Evolutionary conservation across 2,797 vertebrate species (phyloP), one percentile per base, ranked within the genome.

Genomic region (Spondyliosoma cantharus): DNA sequence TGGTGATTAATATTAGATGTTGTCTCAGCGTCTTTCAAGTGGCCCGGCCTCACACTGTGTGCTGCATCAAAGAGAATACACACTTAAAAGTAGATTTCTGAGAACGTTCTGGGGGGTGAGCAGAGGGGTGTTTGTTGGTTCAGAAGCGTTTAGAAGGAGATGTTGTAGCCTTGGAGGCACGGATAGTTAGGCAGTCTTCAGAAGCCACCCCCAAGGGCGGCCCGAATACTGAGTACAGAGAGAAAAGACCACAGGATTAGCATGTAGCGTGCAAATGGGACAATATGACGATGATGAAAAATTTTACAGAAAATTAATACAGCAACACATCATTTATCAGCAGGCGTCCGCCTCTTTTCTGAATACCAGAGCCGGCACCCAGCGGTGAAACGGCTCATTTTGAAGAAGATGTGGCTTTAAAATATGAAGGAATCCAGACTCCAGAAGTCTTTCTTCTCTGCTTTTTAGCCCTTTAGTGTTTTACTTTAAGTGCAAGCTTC

Each of bases 21-120:
- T 68, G 79, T 90, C 91, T 92, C 92, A 76, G 92, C 89, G 88
- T 80, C 85, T 92, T 94, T 88, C 86, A 90, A 91, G 82, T 84
- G 86, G 79, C 87, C 82, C 62, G 29, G 74, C 81, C 71, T 89
- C 93, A 81, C 1, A 88, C 94, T 92, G 94, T 8, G 92, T 4
- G 68, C 65, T 1, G 89, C 94, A 94, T 94, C 94, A 95, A 93
- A 95, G 90, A 89, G 93, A 94, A 94, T 93, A 83, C 52, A 67
- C 83, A 89, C 89, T 93, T 92, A 83, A 90, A 92, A 92, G 90
- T 84, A 57, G 86, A 92, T 92, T 90, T 90, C n/a, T 82, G 52
- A 71, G 81, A 85, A 73, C 63, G 74, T 86, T 89, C 87, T 84
- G 53, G 82, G 86, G 84, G 86, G 80, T 71, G 76, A 86, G 88